phyloP scores from a whole-genome alignment of 1,140 invertebrate species.

The Lepidurus couesii region DNA sequence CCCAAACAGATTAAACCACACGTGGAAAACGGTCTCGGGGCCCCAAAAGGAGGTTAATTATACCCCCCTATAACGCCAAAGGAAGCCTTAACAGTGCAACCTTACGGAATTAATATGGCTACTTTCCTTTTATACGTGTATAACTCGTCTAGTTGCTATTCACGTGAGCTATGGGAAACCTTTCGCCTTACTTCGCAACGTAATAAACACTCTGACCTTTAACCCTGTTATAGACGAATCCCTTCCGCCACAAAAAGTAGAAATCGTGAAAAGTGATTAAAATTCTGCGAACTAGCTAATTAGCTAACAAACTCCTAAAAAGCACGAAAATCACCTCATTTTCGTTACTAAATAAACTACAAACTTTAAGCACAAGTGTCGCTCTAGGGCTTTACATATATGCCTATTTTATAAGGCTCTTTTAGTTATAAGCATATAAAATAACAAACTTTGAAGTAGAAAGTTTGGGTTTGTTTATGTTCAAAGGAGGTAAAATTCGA shows the following conservation, averaged over 20 bases:
- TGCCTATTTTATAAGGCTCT: no score
- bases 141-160: neutral
- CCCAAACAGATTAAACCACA: neutral
- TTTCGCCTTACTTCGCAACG: neutral
- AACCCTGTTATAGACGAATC: neutral
- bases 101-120: neutral
- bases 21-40: neutral
- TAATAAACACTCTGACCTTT: neutral
- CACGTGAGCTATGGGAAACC: conserved; percentile 20
- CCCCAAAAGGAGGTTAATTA: neutral
- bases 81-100: neutral
- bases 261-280: neutral
- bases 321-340: no score
- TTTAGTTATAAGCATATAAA: no score
- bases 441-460: no score
- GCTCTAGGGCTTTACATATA: no score
- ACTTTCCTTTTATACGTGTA: neutral
- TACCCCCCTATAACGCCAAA: neutral
- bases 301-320: no score
- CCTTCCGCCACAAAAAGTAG: neutral
- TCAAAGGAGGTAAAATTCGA: no score
- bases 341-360: no score
- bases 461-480: no score
- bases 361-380: no score
- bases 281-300: no score